These are phyloP conservation scores for Drosophila neutralis DNA, from an alignment of 2,888 invertebrate species.

Conservation along the genomic window DNA sequence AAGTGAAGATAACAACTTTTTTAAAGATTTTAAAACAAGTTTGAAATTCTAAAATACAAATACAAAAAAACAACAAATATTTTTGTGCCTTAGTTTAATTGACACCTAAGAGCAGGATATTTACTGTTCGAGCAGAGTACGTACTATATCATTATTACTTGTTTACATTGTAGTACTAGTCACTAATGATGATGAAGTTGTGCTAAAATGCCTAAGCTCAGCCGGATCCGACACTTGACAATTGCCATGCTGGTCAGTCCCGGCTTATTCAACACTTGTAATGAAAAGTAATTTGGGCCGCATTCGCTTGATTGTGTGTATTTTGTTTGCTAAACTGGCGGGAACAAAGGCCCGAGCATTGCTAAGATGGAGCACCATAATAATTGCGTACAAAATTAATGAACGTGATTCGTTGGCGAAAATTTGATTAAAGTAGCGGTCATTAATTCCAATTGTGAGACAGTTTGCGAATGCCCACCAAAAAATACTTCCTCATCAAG, in stretches of 20 bases:
- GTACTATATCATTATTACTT: not conserved
- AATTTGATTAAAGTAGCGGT: slow-evolving; percentile 75
- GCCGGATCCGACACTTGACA: slow-evolving; percentile 62
- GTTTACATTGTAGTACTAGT: slow-evolving; percentile 54
- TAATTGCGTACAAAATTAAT: slow-evolving; percentile 77
- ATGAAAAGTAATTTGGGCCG: slow-evolving; percentile 75
- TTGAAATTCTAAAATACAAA: not conserved
- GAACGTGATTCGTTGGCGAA: slow-evolving; percentile 69
- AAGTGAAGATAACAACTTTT: not conserved
- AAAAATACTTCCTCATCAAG: slow-evolving; percentile 12
- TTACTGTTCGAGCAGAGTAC: not conserved
- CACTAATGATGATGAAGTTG: slow-evolving; percentile 79
- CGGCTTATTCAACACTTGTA: slow-evolving; percentile 64
- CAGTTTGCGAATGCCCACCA: slow-evolving; percentile 44
- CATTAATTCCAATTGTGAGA: slow-evolving; percentile 74
- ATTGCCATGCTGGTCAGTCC: slow-evolving; percentile 59
- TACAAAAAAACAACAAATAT: accelerated
- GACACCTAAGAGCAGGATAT: not conserved
- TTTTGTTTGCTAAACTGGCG: slow-evolving; percentile 64
- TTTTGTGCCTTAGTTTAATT: not conserved
- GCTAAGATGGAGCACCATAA: slow-evolving; percentile 49
- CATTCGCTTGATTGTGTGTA: slow-evolving; percentile 75
- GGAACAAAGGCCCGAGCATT: slow-evolving; percentile 25
- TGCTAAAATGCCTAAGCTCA: slow-evolving; percentile 68
- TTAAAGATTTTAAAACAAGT: not conserved